A percentile compares a stretch with the other conserved stretches of the same genome.
Conservation (phyloP, 2,797 vertebrate genomes). For the Champsocephalus gunnari region DNA sequence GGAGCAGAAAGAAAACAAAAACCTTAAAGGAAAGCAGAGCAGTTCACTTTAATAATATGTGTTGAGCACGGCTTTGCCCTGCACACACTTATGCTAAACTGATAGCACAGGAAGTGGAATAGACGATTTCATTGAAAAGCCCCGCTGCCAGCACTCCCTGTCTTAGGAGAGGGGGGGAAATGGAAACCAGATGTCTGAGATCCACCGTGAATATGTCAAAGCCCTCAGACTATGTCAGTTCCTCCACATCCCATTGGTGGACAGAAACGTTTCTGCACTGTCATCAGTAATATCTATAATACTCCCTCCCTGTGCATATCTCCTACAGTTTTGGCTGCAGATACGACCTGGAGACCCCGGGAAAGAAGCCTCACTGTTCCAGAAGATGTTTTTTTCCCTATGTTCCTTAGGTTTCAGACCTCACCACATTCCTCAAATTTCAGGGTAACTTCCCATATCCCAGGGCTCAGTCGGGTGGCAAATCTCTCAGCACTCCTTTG, state of each 20-base stretch:
- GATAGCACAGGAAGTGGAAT: conserved; percentile 81
- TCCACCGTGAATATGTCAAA: conserved; percentile 84
- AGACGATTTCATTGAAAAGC: conserved; percentile 81
- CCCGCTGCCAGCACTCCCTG: conserved; percentile 75
- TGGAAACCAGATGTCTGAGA: conserved; percentile 84
- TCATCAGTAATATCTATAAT: conserved; percentile 77
- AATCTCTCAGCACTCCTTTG: conserved; percentile 84
- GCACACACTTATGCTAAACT: conserved; percentile 70
- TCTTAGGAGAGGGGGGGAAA: conserved; percentile 80
- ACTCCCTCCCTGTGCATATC: conserved; percentile 68
- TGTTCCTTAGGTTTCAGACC: conserved; percentile 76
- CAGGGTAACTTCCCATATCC: conserved; percentile 84
- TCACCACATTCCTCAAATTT: conserved; percentile 82
- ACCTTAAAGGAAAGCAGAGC: conserved; percentile 17
- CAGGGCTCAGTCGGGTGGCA: conserved; percentile 82
- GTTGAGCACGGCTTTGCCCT: conserved; percentile 45
- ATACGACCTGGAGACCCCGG: conserved; percentile 50
- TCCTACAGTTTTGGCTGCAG: conserved; percentile 60
- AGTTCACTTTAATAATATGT: conserved; percentile 57
- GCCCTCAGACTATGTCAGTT: conserved; percentile 80
- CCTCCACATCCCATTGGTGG: conserved; percentile 75
- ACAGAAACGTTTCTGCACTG: conserved; percentile 72
- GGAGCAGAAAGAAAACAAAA: conserved; percentile 28
- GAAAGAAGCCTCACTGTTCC: conserved; percentile 66
- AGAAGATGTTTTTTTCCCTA: conserved; percentile 55